Conservation (phyloP, 2,797 vertebrate species). For the Sphenopsis melanotis region DNA sequence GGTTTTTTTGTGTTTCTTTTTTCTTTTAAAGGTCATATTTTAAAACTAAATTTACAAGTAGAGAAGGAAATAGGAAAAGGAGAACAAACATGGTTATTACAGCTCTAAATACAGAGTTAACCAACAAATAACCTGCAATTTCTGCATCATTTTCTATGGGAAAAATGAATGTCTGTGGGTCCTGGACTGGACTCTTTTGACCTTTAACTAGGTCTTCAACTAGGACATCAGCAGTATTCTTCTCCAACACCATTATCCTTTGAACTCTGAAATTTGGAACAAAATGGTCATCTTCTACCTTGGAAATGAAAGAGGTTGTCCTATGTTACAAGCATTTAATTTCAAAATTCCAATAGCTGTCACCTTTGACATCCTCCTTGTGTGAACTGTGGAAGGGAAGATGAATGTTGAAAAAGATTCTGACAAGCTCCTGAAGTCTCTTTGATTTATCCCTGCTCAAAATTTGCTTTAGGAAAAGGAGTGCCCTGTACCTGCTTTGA, state of each 20-base stretch:
- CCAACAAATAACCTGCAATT: neutral
- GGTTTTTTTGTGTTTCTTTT: accelerated
- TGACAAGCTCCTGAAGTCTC: neutral
- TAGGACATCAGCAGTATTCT: neutral
- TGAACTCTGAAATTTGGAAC: neutral
- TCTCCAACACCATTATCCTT: neutral
- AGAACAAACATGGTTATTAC: neutral
- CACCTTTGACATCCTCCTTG: neutral
- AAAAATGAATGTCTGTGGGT: neutral
- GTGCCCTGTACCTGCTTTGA: neutral
- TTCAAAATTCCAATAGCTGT: neutral
- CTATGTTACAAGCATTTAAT: neutral
- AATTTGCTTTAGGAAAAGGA: neutral
- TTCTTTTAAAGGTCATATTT: neutral
- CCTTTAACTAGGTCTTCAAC: neutral
- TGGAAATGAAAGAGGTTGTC: neutral
- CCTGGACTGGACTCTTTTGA: neutral
- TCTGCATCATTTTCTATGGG: neutral
- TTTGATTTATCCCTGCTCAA: neutral
- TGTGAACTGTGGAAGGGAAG: neutral
- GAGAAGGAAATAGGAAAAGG: neutral
- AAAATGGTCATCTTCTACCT: neutral
- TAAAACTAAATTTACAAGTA: neutral
- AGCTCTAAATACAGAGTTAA: neutral
- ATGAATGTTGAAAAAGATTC: neutral